These are phyloP conservation scores for Eublepharis macularius DNA, from an alignment of 2,113 vertebrate species.

Conservation along the genomic window DNA sequence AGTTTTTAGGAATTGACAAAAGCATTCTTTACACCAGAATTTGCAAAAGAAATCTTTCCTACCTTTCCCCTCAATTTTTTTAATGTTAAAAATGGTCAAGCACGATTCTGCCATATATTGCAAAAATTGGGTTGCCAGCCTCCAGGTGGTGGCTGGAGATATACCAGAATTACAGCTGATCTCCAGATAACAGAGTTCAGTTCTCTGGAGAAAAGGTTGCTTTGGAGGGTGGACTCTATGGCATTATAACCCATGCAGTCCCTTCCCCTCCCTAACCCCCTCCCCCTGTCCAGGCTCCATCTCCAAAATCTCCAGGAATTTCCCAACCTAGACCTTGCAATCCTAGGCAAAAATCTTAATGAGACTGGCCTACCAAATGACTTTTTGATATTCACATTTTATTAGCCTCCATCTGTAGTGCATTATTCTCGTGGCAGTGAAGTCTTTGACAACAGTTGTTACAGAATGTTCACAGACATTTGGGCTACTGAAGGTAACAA, in stretches of 20 bases:
- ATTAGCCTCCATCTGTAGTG: not conserved
- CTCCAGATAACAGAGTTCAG: no score
- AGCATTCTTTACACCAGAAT: not conserved
- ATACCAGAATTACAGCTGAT: no score
- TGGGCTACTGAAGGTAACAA: not conserved
- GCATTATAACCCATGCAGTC: no score
- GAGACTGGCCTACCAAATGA: not conserved
- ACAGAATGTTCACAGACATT: not conserved
- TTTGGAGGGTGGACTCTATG: no score
- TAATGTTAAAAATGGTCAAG: not conserved
- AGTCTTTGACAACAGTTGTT: not conserved
- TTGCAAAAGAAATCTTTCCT: not conserved
- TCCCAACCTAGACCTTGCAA: no score
- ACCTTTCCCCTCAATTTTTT: no score
- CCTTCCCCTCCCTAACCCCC: no score
- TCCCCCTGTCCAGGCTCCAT: no score
- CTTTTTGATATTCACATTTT: not conserved
- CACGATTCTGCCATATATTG: not conserved
- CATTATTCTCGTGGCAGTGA: not conserved
- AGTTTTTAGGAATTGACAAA: not conserved
- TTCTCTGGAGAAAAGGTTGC: no score
- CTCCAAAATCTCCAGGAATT: no score
- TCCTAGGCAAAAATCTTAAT: not conserved
- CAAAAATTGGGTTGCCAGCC: no score
- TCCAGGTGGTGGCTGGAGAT: no score